Evolutionary conservation across 23 tunicate genomes (phyloP), one percentile per base, ranked within the genome.

Genomic region (Halocynthia roretzi): DNA sequence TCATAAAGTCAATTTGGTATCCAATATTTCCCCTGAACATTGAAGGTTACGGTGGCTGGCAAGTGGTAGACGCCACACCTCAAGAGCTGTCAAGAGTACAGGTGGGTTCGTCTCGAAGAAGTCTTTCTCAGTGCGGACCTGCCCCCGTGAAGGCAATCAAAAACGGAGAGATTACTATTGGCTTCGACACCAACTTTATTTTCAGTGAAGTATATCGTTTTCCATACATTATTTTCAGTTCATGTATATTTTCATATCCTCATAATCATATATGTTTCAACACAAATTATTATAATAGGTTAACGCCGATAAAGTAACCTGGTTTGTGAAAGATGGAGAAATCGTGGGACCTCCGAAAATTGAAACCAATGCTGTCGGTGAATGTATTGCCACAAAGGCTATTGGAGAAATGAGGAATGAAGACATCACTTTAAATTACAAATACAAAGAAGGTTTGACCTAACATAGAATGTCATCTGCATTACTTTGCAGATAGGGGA

Each of bases 41-140:
- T 31, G 10, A 14, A 90, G 96, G 91, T 56, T 96, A 96, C 82
- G 99, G 86, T 68, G 99, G 99, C 7, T 96, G 99, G 99, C 97
- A 92, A 75, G 93, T 81, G 8, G 93, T 96, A 10, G 99, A 96
- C 66, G 96, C 99, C 5, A 96, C 99, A 8, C 99, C 99, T 0
- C 99, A 96, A 58, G 99, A 93, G 68, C 84, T 77, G 50, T 83
- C 90, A 56, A 21, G 15, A 12, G 78, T 74, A 54, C 50, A 23
- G 10, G 78, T n/a, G 9, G 8, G n/a, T 14, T 2, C 10, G 10
- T 8, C n/a, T 5, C 12, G 62, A 18, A 64, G 81, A 48, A 87
- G 87, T 40, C 72, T 96, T 15, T 76, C 76, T 77, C 99, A 96
- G 70, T 96, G 97, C 74, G 99, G 99, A 51, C 99, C 99, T 48